Conservation (phyloP, 1,140 invertebrate genomes). For the Musca domestica region DNA sequence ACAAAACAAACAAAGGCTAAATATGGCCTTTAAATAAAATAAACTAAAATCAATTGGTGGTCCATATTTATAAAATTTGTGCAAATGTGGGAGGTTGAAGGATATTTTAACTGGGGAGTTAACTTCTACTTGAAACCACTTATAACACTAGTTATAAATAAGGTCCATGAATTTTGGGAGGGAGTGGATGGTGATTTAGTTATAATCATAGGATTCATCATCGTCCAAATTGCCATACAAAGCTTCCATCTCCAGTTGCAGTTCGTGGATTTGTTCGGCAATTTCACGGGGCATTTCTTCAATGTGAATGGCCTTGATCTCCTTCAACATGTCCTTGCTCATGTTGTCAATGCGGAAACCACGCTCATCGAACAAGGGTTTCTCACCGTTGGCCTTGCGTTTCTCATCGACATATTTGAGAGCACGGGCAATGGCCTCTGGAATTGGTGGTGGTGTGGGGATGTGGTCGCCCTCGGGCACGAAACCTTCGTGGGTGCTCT, state of each 20-base stretch:
- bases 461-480: constrained; percentile 60
- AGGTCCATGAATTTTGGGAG: background rate
- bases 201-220: constrained; percentile 25
- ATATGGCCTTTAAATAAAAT: too few species aligned
- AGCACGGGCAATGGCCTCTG: constrained; percentile 66
- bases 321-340: constrained; percentile 43
- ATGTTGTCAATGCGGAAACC: constrained; percentile 50
- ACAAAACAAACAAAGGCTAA: background rate
- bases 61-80: background rate
- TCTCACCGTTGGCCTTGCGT: constrained; percentile 42
- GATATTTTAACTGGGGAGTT: background rate
- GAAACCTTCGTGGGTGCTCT: constrained; percentile 67
- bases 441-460: constrained; percentile 68
- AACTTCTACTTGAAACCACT: background rate
- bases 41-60: too few species aligned
- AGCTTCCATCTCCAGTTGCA: constrained; percentile 42
- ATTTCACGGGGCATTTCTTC: constrained; percentile 41
- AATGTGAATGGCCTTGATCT: constrained; percentile 39
- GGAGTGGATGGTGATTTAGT: background rate
- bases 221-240: constrained; percentile 34
- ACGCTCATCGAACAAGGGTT: constrained; percentile 45
- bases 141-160: background rate
- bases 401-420: constrained; percentile 56
- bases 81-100: background rate
- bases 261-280: constrained; percentile 36